Conservation (phyloP, 2,797 vertebrate genomes). For the Liparis tanakae region DNA sequence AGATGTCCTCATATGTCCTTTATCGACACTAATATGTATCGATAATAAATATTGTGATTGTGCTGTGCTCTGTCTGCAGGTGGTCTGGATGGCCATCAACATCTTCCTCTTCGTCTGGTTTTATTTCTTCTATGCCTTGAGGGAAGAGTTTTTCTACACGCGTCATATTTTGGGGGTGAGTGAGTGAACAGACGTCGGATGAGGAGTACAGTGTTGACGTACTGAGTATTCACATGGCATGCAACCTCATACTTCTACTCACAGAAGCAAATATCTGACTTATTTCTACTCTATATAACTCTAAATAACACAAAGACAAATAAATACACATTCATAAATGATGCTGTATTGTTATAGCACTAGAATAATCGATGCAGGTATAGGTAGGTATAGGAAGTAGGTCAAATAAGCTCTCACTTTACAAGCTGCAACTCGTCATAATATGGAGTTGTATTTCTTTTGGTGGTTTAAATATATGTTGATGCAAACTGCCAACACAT, state of each 20-base stretch:
- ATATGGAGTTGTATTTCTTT: not conserved
- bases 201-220: not conserved
- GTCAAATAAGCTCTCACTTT: not conserved
- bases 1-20: no score
- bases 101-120: slow-evolving; percentile 88
- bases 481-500: not conserved
- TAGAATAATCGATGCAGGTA: not conserved
- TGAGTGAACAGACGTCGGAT: not conserved
- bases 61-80: slow-evolving; percentile 71
- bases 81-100: slow-evolving; percentile 91
- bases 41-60: no score
- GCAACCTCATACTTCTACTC: not conserved
- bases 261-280: not conserved
- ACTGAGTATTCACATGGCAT: not conserved
- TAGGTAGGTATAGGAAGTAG: not conserved
- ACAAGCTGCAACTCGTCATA: not conserved
- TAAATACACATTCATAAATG: not conserved
- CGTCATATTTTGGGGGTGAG: slow-evolving; percentile 90
- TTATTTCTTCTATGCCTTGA: slow-evolving; percentile 85
- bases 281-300: no score
- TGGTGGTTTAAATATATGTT: not conserved
- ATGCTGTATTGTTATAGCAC: not conserved
- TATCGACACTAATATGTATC: no score
- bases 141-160: slow-evolving; percentile 86
- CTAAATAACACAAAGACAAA: no score